Evolutionary conservation across 2,888 invertebrate genomes (phyloP), one percentile per base, ranked within the genome.

Genomic region (Syrista parreyssii): DNA sequence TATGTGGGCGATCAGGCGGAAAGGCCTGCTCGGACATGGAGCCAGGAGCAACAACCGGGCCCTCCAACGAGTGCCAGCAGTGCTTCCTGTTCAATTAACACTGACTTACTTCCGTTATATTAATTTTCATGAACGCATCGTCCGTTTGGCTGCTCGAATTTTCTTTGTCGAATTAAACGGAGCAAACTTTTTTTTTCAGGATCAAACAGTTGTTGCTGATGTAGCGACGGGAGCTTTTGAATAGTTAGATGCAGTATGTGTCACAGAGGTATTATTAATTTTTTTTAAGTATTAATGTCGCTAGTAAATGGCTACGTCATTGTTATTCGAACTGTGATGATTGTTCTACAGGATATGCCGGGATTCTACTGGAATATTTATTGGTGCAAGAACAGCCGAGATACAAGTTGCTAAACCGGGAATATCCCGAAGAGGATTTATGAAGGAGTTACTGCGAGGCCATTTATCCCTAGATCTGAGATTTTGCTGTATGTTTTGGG

Each of bases 1-100:
- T 89, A 87, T 88, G 88, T 85, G 89, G 83, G 88, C 88, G 89
- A 89, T 89, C 89, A 87, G 87, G 84, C 85, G 89, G 87, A 89
- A 89, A 69, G 31, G 85, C 83, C 81, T 84, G 84, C 83, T 82
- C 82, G 82, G 82, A 83, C 81, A 82, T 80, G 82, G 78, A 84
- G 80, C 86, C 82, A 79, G 73, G 78, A 79, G 78, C 81, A 74
- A 74, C 77, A 79, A 79, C 79, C 74, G 77, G 40, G 15, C 40
- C 40, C 40, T 40, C 40, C 40, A 40, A 40, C 40, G 40, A 40
- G 40, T 40, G 40, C 40, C 15, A 40, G 40, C 40, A 40, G 40
- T 40, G 40, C 40, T 40, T 73, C 35, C 68, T 68, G 40, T 76
- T 82, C 78, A 69, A 69, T 69, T 69, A 69, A 69, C 69, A 69